These are phyloP conservation scores for Chrysaora quinquecirrha DNA, from an alignment of 30 jellyfish, hydroid and myxozoan species.

Conservation along the genomic window DNA sequence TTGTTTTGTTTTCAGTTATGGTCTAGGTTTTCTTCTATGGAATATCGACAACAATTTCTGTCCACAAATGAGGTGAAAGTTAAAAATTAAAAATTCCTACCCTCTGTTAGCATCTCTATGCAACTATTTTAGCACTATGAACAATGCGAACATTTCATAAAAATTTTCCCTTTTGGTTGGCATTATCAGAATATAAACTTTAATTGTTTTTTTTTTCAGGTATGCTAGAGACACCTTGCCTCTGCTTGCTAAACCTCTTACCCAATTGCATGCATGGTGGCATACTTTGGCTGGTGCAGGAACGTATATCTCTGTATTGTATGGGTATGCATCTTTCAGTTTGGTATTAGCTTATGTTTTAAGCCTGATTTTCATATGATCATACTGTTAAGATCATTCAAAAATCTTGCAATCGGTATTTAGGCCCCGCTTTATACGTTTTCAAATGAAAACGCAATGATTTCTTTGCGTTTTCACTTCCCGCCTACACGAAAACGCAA, in stretches of 20 bases:
- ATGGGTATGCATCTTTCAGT: constrained; percentile 42
- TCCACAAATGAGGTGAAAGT: constrained; percentile 73
- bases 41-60: constrained; percentile 91
- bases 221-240: constrained; percentile 75
- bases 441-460: too few species aligned
- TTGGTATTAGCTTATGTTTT: background rate
- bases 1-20: constrained; percentile 55
- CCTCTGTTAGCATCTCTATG: too few species aligned
- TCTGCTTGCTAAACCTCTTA: constrained; percentile 67
- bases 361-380: background rate
- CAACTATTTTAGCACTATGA: too few species aligned
- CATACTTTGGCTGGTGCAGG: constrained; percentile 92
- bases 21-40: constrained; percentile 92
- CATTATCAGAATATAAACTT: too few species aligned
- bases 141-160: too few species aligned
- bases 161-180: too few species aligned
- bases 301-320: constrained; percentile 57
- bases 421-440: too few species aligned
- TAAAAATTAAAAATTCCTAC: background rate
- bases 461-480: too few species aligned
- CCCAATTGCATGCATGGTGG: constrained; percentile 98
- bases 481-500: too few species aligned
- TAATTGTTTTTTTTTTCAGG: too few species aligned
- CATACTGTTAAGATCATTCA: too few species aligned
- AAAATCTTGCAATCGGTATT: too few species aligned